phyloP scores from a whole-genome alignment of 2,888 invertebrate species.

The Lomographa bimaculata region DNA sequence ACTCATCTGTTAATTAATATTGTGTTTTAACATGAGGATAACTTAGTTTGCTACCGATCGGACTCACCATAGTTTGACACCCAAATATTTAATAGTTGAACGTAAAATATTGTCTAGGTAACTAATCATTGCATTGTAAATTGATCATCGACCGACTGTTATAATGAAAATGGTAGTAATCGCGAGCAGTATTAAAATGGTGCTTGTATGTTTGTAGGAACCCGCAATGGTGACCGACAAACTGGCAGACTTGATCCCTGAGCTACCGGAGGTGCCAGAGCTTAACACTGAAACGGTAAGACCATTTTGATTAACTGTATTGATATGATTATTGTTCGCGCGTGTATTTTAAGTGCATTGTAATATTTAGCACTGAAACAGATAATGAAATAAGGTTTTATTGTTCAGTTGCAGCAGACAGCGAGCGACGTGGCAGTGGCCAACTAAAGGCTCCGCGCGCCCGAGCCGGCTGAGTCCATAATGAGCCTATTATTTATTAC shows the following conservation, averaged over 20 bases:
- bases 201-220: constrained; percentile 62
- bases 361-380: too few relatives aligned
- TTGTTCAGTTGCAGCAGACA: constrained; percentile 55
- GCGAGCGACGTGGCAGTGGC: constrained; percentile 59
- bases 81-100: too few relatives aligned
- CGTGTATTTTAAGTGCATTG: too few relatives aligned
- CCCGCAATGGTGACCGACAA: constrained; percentile 61
- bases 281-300: constrained; percentile 69
- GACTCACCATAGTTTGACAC: constrained; percentile 1
- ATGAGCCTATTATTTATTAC: constrained; percentile 79
- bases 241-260: constrained; percentile 71
- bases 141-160: constrained; percentile 3
- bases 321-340: background rate
- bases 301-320: background rate
- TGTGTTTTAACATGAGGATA: constrained; percentile 6
- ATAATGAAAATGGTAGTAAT: too few relatives aligned
- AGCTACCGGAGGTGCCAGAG: constrained; percentile 70
- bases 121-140: constrained; percentile 6
- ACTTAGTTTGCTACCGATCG: constrained; percentile 7
- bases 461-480: constrained; percentile 52
- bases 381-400: background rate
- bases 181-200: too few relatives aligned
- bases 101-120: constrained; percentile 2
- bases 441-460: constrained; percentile 49
- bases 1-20: constrained; percentile 4